A percentile compares a stretch with the other conserved stretches of the same genome.
phyloP scores from a whole-genome alignment of 2,113 vertebrate species.

The Gorsachius goisagi region DNA sequence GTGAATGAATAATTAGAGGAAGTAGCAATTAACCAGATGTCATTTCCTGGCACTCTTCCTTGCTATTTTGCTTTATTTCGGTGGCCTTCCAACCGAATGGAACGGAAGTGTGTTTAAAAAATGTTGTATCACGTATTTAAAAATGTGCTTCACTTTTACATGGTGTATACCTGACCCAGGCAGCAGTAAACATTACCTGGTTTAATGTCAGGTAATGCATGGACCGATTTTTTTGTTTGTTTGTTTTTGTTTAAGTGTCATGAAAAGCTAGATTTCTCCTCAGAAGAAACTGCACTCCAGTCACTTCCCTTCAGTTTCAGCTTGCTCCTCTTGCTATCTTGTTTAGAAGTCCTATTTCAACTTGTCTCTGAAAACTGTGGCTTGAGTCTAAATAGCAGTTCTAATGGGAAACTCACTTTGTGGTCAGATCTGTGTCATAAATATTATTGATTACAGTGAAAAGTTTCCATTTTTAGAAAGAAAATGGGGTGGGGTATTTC shows the following conservation, averaged over 20 bases:
- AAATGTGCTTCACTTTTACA: no score
- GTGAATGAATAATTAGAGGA: background rate
- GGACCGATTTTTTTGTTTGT: no score
- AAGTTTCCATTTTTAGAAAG: background rate
- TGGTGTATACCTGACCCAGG: background rate
- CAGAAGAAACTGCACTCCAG: background rate
- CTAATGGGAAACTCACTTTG: background rate
- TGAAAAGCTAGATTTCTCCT: background rate
- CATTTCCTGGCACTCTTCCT: background rate
- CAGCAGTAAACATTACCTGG: background rate
- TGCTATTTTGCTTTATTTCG: background rate
- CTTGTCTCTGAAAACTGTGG: background rate
- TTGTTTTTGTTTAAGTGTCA: background rate
- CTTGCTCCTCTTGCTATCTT: background rate
- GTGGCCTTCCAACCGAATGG: background rate
- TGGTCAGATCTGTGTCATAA: background rate
- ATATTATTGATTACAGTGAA: background rate
- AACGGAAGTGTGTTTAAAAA: background rate
- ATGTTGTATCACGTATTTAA: background rate
- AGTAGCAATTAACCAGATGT: background rate
- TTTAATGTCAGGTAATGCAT: background rate
- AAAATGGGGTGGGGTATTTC: background rate
- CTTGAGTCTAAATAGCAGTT: background rate
- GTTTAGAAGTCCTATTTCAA: background rate
- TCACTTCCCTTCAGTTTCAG: background rate